Base-by-base conservation (phyloP, 2,797 vertebrate genomes). In the Zalophus californianus region DNA sequence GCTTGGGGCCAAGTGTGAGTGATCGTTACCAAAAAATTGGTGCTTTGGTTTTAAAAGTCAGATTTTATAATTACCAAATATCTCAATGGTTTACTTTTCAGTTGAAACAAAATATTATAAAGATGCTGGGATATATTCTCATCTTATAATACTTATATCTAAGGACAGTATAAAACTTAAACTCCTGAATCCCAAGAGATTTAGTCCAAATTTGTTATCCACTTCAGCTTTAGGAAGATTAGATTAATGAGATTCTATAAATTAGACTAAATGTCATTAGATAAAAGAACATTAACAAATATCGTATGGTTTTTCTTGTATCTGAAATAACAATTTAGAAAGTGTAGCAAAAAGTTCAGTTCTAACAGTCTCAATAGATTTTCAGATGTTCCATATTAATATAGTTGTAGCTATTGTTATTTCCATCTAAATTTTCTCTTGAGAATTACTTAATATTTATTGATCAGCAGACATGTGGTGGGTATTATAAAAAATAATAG, bases 1-100 rank as follows among this genome's bases (percentile, higher is more conserved):
- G 98, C 98, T 98, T 96, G 96, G 96, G 98, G 98, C 98, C 98
- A 99, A 99, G 97, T 98, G 98, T 98, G 98, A 98, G 98, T 97
- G 98, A 98, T 97, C 94, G 20, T 97, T 98, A 97, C 96, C 98
- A 98, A 98, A 97, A 98, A 98, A 98, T 98, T 97, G 98, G 98
- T 98, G 97, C 97, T 98, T 98, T 97, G 98, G 94, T 96, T 97
- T 95, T 94, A 92, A 96, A 97, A 78, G 73, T 91, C 94, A 95
- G 66, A 64, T 98, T 98, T 97, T 98, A 98, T 97, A 98, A 98
- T 98, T 98, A 96, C 92, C 93, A 97, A 98, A 98, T 98, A 98
- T 97, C 98, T 98, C 97, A 95, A 96, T 98, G 92, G 86, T 97
- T 98, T 91, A 80, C 92, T 98, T 98, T 98, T 97, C 80, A 98